These are phyloP conservation scores for Tiliqua scincoides DNA, from an alignment of 2,113 vertebrate genomes.

Conservation along the genomic window DNA sequence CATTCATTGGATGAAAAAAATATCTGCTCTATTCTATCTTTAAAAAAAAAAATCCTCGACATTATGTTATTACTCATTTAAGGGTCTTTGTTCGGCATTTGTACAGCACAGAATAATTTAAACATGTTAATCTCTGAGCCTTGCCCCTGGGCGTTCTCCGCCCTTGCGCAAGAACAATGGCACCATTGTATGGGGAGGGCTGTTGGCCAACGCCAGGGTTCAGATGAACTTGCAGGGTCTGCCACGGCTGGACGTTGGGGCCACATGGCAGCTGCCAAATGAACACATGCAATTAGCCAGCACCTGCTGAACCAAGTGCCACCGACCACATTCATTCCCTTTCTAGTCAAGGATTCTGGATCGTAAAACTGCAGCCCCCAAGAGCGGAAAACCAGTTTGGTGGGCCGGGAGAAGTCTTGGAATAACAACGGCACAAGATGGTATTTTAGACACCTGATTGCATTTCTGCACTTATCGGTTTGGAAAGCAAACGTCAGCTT, in stretches of 20 bases:
- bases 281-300: constrained; percentile 38
- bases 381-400: background rate
- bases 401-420: background rate
- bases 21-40: constrained; percentile 6
- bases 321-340: background rate
- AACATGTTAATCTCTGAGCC: constrained; percentile 33
- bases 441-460: background rate
- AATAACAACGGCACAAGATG: background rate
- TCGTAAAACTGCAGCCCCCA: background rate
- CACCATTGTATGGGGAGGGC: constrained; percentile 54
- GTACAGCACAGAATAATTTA: constrained; percentile 27
- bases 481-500: background rate
- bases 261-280: constrained; percentile 63
- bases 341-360: background rate
- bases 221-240: constrained; percentile 42
- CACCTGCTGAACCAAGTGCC: constrained; percentile 54
- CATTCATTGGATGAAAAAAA: constrained; percentile 10
- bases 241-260: constrained; percentile 43
- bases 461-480: no score
- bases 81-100: constrained; percentile 56
- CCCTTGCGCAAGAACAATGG: constrained; percentile 56
- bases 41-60: constrained; percentile 32
- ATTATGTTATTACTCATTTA: constrained; percentile 15
- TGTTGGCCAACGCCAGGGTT: constrained; percentile 42
- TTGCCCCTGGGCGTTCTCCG: background rate